Conservation (phyloP, 1,140 invertebrate genomes). For the Conus ventricosus region DNA sequence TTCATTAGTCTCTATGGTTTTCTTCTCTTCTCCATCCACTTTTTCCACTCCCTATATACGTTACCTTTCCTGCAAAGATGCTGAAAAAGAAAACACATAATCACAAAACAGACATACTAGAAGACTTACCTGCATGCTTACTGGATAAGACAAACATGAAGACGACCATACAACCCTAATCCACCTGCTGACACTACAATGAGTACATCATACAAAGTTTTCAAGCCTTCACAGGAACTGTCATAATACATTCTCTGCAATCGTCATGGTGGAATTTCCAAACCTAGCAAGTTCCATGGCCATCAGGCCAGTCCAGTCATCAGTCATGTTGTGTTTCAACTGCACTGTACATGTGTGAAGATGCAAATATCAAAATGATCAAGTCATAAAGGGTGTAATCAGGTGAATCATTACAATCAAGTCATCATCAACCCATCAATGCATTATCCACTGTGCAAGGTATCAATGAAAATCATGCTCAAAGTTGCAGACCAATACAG, state of each 20-base stretch:
- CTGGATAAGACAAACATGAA: neutral
- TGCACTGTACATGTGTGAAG: neutral
- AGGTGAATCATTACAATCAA: neutral
- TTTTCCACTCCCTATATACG: neutral
- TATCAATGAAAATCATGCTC: neutral
- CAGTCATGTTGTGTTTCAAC: neutral
- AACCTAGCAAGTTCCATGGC: no score
- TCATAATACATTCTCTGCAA: no score
- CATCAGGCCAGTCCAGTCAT: no score
- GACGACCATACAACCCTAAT: neutral
- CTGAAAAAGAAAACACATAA: slow-evolving; percentile 2
- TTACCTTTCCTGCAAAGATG: neutral
- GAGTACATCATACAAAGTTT: no score
- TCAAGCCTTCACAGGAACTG: no score
- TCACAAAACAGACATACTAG: neutral
- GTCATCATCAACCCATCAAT: neutral
- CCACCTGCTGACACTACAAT: no score
- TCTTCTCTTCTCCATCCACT: neutral
- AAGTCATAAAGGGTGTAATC: neutral
- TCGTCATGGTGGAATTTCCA: no score
- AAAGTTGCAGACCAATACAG: neutral
- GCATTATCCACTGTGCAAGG: neutral
- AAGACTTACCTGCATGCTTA: neutral
- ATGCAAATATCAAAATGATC: neutral
- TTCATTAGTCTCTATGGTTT: neutral